These are phyloP conservation scores for Metellina segmentata DNA, from an alignment of 2,888 invertebrate species.

Conservation along the genomic window DNA sequence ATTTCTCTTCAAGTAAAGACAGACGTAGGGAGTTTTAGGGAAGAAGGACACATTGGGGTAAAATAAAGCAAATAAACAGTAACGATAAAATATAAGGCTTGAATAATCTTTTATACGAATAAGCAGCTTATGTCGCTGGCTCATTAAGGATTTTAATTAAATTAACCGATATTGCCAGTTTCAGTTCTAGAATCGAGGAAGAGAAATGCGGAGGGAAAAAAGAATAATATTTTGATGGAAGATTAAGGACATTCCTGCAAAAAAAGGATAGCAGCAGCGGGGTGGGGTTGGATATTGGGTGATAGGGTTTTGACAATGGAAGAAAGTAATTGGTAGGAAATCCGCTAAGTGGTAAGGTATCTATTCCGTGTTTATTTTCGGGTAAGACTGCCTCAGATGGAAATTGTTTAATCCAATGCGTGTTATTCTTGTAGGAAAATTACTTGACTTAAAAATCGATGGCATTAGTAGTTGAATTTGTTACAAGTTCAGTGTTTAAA, in stretches of 20 bases:
- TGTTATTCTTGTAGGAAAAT: no score
- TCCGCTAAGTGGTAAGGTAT: constrained; percentile 12
- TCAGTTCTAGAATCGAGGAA: constrained; percentile 21
- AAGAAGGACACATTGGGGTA: not conserved
- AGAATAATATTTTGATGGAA: constrained; percentile 51
- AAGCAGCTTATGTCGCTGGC: constrained; percentile 52
- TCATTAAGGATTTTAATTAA: constrained; percentile 71
- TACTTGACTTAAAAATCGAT: not conserved
- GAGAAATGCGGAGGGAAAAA: constrained; percentile 19
- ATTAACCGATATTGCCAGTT: constrained; percentile 53
- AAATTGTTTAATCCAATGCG: no score
- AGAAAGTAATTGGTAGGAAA: constrained; percentile 12
- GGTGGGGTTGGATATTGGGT: not conserved
- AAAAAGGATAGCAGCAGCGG: constrained; percentile 21
- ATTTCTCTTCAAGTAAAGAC: constrained; percentile 31
- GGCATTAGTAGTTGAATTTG: not conserved
- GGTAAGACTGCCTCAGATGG: not conserved
- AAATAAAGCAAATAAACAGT: constrained; percentile 37
- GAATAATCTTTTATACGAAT: constrained; percentile 48
- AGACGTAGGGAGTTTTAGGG: not conserved
- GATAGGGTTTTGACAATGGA: constrained; percentile 25
- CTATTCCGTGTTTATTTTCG: constrained; percentile 11
- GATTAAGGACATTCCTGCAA: constrained; percentile 36
- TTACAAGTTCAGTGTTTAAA: not conserved
- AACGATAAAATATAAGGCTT: constrained; percentile 51